Evolutionary conservation across 2,113 vertebrate genomes (phyloP), one percentile per base, ranked within the genome.

Genomic region (Scomber scombrus): DNA sequence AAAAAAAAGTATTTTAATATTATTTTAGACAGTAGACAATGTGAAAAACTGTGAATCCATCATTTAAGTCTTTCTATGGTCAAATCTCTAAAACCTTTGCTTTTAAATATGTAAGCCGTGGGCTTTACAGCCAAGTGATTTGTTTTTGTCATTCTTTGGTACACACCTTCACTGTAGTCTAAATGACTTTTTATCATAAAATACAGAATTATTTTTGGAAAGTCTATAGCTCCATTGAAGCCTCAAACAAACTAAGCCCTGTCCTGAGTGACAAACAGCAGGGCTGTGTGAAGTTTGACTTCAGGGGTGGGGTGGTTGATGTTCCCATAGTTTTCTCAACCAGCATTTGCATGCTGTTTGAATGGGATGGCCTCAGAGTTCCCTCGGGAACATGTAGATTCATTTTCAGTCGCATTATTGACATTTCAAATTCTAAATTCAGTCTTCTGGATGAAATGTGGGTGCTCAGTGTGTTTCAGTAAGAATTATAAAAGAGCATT

Each of bases 311-410:
- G n/a, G 21, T 4, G 0, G 15, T 52, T 74, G 77, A 47, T 7
- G 69, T 80, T 84, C 18, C 51, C 71, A 81, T 86, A 72, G 81
- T 69, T 80, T 19, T 63, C 63, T 78, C 18, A 61, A 65, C 65
- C 72, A 75, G 40, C 21, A 79, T 94, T 94, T 94, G 91, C 92
- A 94, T 94, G 62, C 75, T 47, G 84, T 93, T 93, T 92, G 93
- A 91, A 86, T 92, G 40, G 16, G 63, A 64, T 68, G 23, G 76
- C 57, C 23, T 78, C 46, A 60, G 34, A 40, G 34, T 40, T 40
- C 7, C 34, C 2, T 40, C 7, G 8, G 34, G 7, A 9, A 40
- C 7, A 23, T 14, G 45, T 11, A 0, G 11, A 67, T 61, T 57
- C 0, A 57, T 15, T 66, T 62, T 65, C 29, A 58, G 8, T 23